These are phyloP conservation scores for Amblyraja radiata DNA, from an alignment of 2,797 vertebrate genomes.

Conservation along the genomic window DNA sequence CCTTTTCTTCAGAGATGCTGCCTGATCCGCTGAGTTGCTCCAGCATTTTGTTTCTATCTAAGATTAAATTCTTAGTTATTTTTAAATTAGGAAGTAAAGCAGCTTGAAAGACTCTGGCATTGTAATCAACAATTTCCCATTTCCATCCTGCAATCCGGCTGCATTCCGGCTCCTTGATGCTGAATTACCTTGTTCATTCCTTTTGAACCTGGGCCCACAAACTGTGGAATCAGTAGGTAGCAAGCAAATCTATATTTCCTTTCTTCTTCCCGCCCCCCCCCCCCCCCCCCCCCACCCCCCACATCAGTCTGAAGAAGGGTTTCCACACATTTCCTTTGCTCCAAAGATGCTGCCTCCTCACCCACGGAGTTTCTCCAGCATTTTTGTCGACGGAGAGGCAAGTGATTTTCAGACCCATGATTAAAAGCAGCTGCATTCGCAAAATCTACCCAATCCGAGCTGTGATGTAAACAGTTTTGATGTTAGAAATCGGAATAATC, in stretches of 20 bases:
- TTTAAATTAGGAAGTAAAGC: neutral
- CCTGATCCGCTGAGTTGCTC: too few relatives aligned
- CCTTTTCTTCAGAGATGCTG: too few relatives aligned
- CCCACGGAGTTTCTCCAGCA: too few relatives aligned
- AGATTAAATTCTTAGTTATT: neutral
- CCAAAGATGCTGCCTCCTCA: too few relatives aligned
- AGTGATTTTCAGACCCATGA: neutral
- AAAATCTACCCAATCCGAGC: neutral
- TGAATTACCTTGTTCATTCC: neutral
- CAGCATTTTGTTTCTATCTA: too few relatives aligned
- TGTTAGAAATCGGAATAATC: neutral
- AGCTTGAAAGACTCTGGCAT: neutral
- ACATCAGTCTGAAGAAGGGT: too few relatives aligned
- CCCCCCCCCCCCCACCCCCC: too few relatives aligned
- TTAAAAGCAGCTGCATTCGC: neutral
- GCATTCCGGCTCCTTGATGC: neutral
- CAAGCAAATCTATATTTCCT: neutral
- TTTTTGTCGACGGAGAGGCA: neutral
- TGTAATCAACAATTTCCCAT: neutral
- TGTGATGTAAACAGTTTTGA: neutral
- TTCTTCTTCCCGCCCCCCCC: too few relatives aligned
- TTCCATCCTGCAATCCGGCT: neutral
- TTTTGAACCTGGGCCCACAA: neutral
- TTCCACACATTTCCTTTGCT: too few relatives aligned
- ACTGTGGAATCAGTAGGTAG: neutral